Conservation (phyloP, 2,888 invertebrate species). For the Hofmannophila pseudospretella region DNA sequence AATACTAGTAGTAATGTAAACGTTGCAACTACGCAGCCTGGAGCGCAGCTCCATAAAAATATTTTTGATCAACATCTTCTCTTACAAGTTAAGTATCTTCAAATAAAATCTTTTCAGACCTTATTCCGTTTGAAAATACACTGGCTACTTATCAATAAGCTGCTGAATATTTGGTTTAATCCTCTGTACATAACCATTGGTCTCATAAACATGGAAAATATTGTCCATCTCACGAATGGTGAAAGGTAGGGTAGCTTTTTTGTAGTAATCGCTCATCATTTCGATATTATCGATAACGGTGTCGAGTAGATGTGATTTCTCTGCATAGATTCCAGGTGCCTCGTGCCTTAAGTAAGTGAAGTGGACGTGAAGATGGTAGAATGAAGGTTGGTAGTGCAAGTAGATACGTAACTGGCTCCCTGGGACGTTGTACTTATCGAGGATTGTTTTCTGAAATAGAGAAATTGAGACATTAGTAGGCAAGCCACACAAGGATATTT, state of each 20-base stretch:
- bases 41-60: constrained; percentile 80
- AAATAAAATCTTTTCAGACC: constrained; percentile 20
- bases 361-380: constrained; percentile 97
- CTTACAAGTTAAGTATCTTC: constrained; percentile 21
- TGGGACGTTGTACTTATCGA: constrained; percentile 85
- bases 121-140: constrained; percentile 21
- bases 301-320: constrained; percentile 91
- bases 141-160: constrained; percentile 50
- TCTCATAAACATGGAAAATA: constrained; percentile 81
- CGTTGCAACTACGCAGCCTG: constrained; percentile 78
- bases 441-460: constrained; percentile 83
- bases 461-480: not conserved
- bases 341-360: constrained; percentile 89
- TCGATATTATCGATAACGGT: constrained; percentile 95
- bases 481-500: not conserved
- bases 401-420: constrained; percentile 87
- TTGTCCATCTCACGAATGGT: constrained; percentile 86
- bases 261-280: constrained; percentile 89
- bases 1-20: constrained; percentile 71
- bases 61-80: constrained; percentile 67
- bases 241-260: constrained; percentile 88
- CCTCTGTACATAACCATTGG: constrained; percentile 72
- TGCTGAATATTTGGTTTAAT: constrained; percentile 45
- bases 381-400: constrained; percentile 97
- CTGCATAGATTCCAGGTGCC: constrained; percentile 89